phyloP scores from a whole-genome alignment of 2,888 invertebrate genomes.

The Dinocampus coccinellae region DNA sequence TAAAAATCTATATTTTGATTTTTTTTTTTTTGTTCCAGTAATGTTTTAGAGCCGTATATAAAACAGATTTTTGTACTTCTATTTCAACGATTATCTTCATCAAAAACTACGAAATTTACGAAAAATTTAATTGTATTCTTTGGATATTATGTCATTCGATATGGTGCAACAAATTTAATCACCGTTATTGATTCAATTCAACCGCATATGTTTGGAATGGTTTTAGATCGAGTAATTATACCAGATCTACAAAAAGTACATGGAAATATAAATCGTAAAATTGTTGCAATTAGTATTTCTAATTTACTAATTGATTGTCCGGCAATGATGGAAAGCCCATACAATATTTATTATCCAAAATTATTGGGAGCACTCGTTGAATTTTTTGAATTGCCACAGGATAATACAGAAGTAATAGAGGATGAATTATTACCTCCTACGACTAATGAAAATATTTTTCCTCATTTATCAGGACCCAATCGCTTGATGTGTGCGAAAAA shows the following conservation, averaged over 20 bases:
- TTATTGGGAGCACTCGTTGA: conserved; percentile 75
- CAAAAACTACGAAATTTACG: conserved; percentile 96
- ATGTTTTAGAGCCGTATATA: conserved; percentile 80
- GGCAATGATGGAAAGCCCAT: conserved; percentile 77
- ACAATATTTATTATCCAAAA: conserved; percentile 68
- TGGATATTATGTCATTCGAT: conserved; percentile 85
- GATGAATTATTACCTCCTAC: conserved; percentile 89
- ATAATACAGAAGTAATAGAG: conserved; percentile 82
- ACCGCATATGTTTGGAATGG: conserved; percentile 94
- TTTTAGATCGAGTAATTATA: conserved; percentile 89
- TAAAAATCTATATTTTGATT: too few relatives aligned
- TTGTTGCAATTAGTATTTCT: conserved; percentile 91
- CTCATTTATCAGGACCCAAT: background rate
- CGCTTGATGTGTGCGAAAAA: conserved; percentile 89
- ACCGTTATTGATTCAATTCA: conserved; percentile 89
- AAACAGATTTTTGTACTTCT: conserved; percentile 91
- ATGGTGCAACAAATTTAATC: conserved; percentile 81
- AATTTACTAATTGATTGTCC: conserved; percentile 86
- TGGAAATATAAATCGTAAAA: conserved; percentile 87
- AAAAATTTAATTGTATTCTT: conserved; percentile 93
- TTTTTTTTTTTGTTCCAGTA: conserved; percentile 71
- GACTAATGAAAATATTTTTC: conserved; percentile 74
- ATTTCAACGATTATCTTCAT: conserved; percentile 93
- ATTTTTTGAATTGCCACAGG: conserved; percentile 90
- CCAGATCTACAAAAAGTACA: conserved; percentile 89